Base-by-base conservation (phyloP, 1,140 invertebrate species). In the Euura lappo region DNA sequence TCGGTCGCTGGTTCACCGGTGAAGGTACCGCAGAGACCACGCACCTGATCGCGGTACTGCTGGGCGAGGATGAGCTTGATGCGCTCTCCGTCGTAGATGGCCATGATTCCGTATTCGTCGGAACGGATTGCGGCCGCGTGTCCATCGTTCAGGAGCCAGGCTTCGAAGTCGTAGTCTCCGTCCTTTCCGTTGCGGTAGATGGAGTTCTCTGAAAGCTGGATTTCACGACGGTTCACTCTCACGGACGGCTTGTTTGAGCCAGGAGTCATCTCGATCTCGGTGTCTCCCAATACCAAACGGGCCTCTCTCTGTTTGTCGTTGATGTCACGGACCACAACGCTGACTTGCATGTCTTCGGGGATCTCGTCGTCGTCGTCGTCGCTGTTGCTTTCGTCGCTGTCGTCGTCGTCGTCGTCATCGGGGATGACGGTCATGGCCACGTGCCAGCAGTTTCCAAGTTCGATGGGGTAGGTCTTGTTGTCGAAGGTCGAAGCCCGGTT, bases 1-100 rank as follows among this genome's bases (percentile, higher is more conserved):
- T 93, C 92, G 73, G 90, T 88, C 44, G 81, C 75, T 4, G 81
- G 71, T 13, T 92, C 87, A 5, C 89, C 88, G 76, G 89, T 90
- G 85, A 89, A 91, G 45, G 87, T 88, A 6, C 93, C 93, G 79
- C 93, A 94, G 44, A 94, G 87, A 75, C 93, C 93, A 47, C 89
- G 87, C 44, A 91, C 81, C 51, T 68, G 28, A 42, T 68, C 66
- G 5, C 44, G 13, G 10, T 68, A 68, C 42, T 68, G 8, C 8
- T 68, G 8, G 66, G 8, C 28, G 3, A 68, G 44, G 28, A 44
- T 4, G 3, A 68, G 66, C 44, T 68, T 68, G 4, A 44, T 44
- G 13, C 66, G 13, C 10, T 28, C 8, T 42, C 66, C 66, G 66
- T 68, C 66, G 66, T 68, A 68, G 28, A 10, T 10, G 2, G 44